Base-by-base conservation (phyloP, 1,140 invertebrate genomes). In the Drosophila elegans region DNA sequence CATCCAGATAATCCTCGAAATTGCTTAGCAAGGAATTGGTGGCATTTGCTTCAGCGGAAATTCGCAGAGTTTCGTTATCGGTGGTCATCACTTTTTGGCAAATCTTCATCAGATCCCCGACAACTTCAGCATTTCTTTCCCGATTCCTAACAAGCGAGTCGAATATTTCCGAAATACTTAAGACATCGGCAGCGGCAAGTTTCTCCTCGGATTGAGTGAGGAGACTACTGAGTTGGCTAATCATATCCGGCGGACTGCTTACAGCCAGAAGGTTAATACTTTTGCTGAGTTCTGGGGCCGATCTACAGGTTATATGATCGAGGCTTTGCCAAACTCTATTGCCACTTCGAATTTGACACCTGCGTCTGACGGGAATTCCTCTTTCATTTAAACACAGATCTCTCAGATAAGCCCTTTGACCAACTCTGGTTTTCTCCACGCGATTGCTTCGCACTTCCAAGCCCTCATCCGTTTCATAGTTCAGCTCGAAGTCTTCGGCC, bases 1-100 rank as follows among this genome's bases (percentile, higher is more conserved):
- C 62, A 56, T 92, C 73, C 59, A 92, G 71, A 21, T 84, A 88
- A 0, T 78, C 42, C 51, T 92, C 91, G 34, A 92, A 92, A 12
- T 69, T 78, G 4, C 69, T 71, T 1, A 92, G 46, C 5, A 92
- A 21, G 0, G 38, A 6, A 45, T 92, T 92, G 9, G 91, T 92
- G 1, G 91, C 76, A 66, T 92, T 92, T 1, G 84, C 44, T 5
- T 90, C 56, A 0, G 80, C 79, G 2, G 91, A 79, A 10, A 77
- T 25, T 0, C 63, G 72, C 4, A 92, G 53, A 2, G 78, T 67
- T 5, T 72, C 10, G 3, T 10, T 16, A 55, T 90, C 77, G 3
- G 54, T 80, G 13, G 73, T 21, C 91, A 92, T 92, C 0, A 92
- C 51, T 10, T 71, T 44, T 2, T 56, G 42, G 10, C 77, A 90